Percentiles rank a stretch among this genome's conserved stretches.
Evolutionary conservation across 2,888 invertebrate genomes (phyloP).

Genomic region (Melanostoma scalare): DNA sequence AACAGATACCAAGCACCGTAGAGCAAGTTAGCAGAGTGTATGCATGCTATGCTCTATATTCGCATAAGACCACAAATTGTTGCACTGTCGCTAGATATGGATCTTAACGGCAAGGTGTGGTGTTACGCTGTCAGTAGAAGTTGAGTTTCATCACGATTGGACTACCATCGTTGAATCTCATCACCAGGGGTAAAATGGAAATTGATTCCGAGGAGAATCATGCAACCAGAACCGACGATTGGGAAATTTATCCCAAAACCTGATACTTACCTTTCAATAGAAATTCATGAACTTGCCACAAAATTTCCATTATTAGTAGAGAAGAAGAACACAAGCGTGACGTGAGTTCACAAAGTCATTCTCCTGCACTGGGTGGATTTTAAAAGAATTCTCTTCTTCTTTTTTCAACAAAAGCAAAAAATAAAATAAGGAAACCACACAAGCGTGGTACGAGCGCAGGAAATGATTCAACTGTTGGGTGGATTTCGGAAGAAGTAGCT

Average conservation of each 20-base stretch:
- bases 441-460: too few relatives aligned
- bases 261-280: slow-evolving; percentile 49
- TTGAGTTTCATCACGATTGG: slow-evolving; percentile 4
- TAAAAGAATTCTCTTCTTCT: too few relatives aligned
- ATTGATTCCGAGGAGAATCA: slow-evolving; percentile 45
- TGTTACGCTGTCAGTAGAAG: slow-evolving; percentile 16
- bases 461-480: slow-evolving; percentile 2
- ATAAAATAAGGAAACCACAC: too few relatives aligned
- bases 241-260: slow-evolving; percentile 34
- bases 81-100: slow-evolving; percentile 23
- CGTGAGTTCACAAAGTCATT: background rate
- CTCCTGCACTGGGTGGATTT: too few relatives aligned
- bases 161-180: slow-evolving; percentile 41
- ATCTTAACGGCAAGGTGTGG: background rate
- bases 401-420: too few relatives aligned
- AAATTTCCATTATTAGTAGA: slow-evolving; percentile 55
- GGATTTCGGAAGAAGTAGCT: slow-evolving; percentile 5
- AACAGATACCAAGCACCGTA: background rate
- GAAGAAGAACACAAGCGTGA: background rate
- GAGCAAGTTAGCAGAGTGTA: background rate
- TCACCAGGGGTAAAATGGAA: slow-evolving; percentile 29
- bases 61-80: slow-evolving; percentile 40
- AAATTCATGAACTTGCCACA: slow-evolving; percentile 59
- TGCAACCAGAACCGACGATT: slow-evolving; percentile 42
- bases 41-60: slow-evolving; percentile 15